These are phyloP conservation scores for Patella ulyssiponensis DNA, from an alignment of 2,888 invertebrate genomes.

Conservation along the genomic window DNA sequence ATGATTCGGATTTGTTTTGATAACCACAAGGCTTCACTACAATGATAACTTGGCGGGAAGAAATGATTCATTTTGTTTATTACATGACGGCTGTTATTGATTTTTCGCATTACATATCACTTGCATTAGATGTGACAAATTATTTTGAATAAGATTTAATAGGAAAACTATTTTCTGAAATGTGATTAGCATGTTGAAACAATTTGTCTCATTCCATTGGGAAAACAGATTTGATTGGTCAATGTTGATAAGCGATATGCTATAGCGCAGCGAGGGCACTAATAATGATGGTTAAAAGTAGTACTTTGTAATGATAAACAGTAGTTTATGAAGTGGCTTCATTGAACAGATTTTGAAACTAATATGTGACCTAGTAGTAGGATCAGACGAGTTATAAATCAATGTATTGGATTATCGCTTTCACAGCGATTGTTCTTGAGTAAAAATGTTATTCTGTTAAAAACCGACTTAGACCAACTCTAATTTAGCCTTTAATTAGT, in stretches of 20 bases:
- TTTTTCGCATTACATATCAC: too few relatives aligned
- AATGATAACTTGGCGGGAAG: not conserved
- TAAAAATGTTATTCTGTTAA: too few relatives aligned
- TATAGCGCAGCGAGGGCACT: conserved; percentile 35
- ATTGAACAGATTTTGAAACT: too few relatives aligned
- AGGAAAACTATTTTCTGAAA: conserved; percentile 38
- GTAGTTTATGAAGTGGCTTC: too few relatives aligned
- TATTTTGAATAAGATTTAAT: not conserved
- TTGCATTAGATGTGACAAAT: too few relatives aligned
- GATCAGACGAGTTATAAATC: too few relatives aligned
- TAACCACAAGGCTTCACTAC: not conserved
- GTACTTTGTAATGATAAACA: too few relatives aligned
- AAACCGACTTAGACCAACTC: too few relatives aligned
- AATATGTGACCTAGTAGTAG: too few relatives aligned
- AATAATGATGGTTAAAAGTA: not conserved
- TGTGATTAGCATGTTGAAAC: conserved; percentile 48
- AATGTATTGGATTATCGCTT: too few relatives aligned
- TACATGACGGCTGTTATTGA: not conserved
- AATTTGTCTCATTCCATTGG: conserved; percentile 56
- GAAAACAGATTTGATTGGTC: conserved; percentile 59
- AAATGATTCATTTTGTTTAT: not conserved
- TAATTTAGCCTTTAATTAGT: too few relatives aligned
- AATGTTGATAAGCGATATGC: conserved; percentile 55
- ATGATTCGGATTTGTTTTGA: conserved; percentile 1
- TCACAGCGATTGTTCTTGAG: too few relatives aligned